Evolutionary conservation across 2,888 invertebrate species (phyloP), one percentile per base, ranked within the genome.

Genomic region (Ctena decussata): DNA sequence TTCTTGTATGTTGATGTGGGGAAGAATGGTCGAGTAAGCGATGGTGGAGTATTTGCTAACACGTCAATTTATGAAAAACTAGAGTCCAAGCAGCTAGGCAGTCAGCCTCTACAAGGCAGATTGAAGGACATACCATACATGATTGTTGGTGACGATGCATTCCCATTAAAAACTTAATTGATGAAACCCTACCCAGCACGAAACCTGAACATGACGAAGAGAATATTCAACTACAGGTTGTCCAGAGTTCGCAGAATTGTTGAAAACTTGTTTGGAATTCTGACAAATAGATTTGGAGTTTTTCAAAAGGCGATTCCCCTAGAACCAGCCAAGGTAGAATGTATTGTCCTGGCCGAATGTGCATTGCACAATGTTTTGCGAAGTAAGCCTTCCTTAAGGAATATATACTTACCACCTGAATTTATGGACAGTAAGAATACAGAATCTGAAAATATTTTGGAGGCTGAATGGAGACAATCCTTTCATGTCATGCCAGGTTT

Each of bases 111-210:
- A 30, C 60, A 24, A 30, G 60, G 60, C 1, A 27, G 60, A 30
- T 6, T 27, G 21, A 60, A 27, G 41, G 41, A 60, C 27, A 60
- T 71, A 1, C 86, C 90, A 11, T 80, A 73, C 71, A 76, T 82
- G 30, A 46, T 82, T 21, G 82, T 82, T 65, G 57, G 69, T 11
- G 82, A 82, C 46, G 82, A 82, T 27, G 82, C 82, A 5, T 91
- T 91, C 71, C 77, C 82, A 5, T 65, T 90, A 12, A 79, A 72
- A 44, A 15, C 15, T 0, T 69, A 86, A 69, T 3, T 91, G 15
- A 81, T 91, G 78, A 84, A 85, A 70, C 91, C 91, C 0, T 90
- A 80, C 70, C 78, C 85, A n/a, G 37, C 49, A 15, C 46, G 77
- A 15, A 32, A 53, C 24, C 35, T 87, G 6, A 37, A 24, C 21